A percentile compares a stretch with the other conserved stretches of the same genome.
Evolutionary conservation across 2,113 vertebrate genomes (phyloP).

Genomic region (Azemiops feae): DNA sequence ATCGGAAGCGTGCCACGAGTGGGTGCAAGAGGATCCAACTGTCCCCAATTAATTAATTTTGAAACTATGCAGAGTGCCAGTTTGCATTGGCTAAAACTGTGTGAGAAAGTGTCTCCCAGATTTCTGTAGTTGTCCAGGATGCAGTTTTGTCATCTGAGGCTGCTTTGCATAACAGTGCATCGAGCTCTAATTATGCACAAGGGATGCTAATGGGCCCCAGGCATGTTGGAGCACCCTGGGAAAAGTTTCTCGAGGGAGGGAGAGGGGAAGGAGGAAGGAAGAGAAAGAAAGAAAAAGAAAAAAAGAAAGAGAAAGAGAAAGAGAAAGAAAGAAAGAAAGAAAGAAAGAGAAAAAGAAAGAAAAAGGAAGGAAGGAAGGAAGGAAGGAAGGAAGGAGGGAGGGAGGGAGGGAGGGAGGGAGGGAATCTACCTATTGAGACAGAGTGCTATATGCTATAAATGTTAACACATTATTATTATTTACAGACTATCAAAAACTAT

Average conservation of each 20-base stretch:
- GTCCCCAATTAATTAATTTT: conserved; percentile 65
- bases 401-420: neutral
- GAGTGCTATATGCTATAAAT: neutral
- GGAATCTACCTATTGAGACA: conserved; percentile 9
- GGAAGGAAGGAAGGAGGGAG: conserved; percentile 2
- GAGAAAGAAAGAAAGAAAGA: conserved; percentile 14
- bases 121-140: conserved; percentile 71
- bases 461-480: neutral
- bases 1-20: neutral
- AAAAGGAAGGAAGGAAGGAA: neutral
- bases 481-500: neutral
- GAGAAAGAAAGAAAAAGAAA: conserved; percentile 1
- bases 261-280: conserved; percentile 1
- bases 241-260: conserved; percentile 63
- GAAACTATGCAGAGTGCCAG: conserved; percentile 40
- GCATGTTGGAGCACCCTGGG: conserved; percentile 66
- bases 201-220: conserved; percentile 72
- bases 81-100: conserved; percentile 69
- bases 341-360: conserved; percentile 11
- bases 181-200: conserved; percentile 72
- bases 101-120: conserved; percentile 75
- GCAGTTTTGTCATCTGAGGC: conserved; percentile 74
- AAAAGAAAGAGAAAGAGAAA: conserved; percentile 14
- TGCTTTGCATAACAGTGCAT: conserved; percentile 78
- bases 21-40: neutral